Base-by-base conservation (phyloP, 2,888 invertebrate species). In the Uropetala carovei region DNA sequence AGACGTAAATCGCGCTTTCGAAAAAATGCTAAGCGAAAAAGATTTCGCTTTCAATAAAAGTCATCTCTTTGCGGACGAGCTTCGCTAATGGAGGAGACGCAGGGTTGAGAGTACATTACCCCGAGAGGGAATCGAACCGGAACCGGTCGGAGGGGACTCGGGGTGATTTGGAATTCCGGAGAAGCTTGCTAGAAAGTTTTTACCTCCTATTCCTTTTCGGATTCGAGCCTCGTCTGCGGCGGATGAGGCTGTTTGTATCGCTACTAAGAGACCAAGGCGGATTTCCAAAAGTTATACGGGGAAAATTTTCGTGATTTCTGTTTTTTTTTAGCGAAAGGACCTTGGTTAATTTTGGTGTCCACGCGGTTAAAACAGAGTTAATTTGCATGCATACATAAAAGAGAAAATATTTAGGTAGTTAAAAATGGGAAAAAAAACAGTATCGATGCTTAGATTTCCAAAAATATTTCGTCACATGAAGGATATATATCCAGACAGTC, bases 71-170 rank as follows among this genome's bases (percentile, higher is more conserved):
- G 22, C 11, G 22, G 13, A 27, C 4, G n/a, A 18, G 30, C 22
- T 64, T 68, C 22, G 64, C 60, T 89, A 43, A 89, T 43, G 60
- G 59, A 89, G 64, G 16, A 60, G n/a, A 64, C 60, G 43, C 43
- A 3, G n/a, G 11, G 9, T 11, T 14, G 68, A 43, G 27, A 68
- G 68, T n/a, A 43, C 89, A 43, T 89, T n/a, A 27, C 27, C 30
- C 64, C 11, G 43, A 43, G 60, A 43, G 68, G 89, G 68, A 89
- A 68, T 68, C 68, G 89, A 68, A 56, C 89, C 64, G 68, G 68
- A 89, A 68, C 89, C 89, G 89, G 68, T 89, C 64, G 89, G 60
- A 27, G 60, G 59, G 86, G 30, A 86, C 43, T 64, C 64, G 30
- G 64, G 64, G 27, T 43, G 75, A 75, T 75, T 75, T 27, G 43